phyloP scores from a whole-genome alignment of 2,888 invertebrate species.

The Nyleta sp. region DNA sequence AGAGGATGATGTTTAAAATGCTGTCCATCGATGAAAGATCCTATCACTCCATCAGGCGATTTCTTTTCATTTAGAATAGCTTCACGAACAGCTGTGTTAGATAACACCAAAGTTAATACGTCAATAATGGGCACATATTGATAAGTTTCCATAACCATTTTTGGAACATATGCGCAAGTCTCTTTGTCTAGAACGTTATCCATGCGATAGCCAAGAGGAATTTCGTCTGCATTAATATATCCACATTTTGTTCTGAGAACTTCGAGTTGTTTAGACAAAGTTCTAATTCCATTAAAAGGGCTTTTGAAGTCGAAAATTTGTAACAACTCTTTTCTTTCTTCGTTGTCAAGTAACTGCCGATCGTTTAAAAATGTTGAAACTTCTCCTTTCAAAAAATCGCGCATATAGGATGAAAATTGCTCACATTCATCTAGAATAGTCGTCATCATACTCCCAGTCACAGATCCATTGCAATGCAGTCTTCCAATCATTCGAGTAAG shows the following conservation, averaged over 20 bases:
- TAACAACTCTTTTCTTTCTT: neutral
- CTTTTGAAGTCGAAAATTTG: constrained; percentile 33
- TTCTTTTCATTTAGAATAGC: constrained; percentile 47
- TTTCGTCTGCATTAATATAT: constrained; percentile 42
- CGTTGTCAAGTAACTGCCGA: neutral
- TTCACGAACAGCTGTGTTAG: constrained; percentile 41
- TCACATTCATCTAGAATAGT: constrained; percentile 38
- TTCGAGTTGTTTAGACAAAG: constrained; percentile 44
- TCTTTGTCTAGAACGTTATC: constrained; percentile 39
- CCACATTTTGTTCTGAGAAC: constrained; percentile 34
- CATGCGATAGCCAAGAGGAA: constrained; percentile 39
- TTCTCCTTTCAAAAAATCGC: constrained; percentile 21
- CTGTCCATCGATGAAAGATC: constrained; percentile 49
- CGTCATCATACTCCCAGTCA: constrained; percentile 43
- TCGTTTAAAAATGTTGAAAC: constrained; percentile 60
- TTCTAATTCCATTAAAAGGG: constrained; percentile 39
- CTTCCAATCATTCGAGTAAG: constrained; percentile 35
- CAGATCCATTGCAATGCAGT: constrained; percentile 47
- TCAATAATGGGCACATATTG: constrained; percentile 62
- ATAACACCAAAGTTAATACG: constrained; percentile 42
- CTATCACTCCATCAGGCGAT: constrained; percentile 36
- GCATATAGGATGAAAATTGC: constrained; percentile 15
- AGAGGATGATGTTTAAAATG: constrained; percentile 43
- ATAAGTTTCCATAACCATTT: constrained; percentile 54
- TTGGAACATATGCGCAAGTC: constrained; percentile 31